phyloP scores from a whole-genome alignment of 2,113 vertebrate genomes.

The Limanda limanda region DNA sequence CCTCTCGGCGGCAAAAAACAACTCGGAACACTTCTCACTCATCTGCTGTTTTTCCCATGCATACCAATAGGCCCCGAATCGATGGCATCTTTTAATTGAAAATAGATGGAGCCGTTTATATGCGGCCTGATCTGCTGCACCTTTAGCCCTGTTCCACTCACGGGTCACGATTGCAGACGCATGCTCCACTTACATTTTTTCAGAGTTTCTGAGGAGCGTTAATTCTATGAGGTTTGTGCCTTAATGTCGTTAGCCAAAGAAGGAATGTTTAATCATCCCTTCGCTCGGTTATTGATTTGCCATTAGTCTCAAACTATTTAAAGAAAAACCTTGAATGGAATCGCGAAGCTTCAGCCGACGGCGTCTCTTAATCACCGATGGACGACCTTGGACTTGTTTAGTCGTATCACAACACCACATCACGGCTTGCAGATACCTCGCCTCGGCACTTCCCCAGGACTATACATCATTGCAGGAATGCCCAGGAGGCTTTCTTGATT shows the following conservation, averaged over 20 bases:
- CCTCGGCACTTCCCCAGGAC: conserved; percentile 38
- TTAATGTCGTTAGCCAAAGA: conserved; percentile 80
- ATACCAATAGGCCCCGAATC: conserved; percentile 75
- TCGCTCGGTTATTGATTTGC: conserved; percentile 73
- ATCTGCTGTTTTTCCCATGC: conserved; percentile 66
- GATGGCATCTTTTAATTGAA: conserved; percentile 81
- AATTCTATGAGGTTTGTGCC: conserved; percentile 47
- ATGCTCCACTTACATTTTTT: conserved; percentile 38
- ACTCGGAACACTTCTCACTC: conserved; percentile 64
- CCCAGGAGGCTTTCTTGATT: conserved; percentile 54
- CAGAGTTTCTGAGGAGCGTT: conserved; percentile 34
- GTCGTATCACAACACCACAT: conserved; percentile 53
- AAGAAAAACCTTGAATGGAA: conserved; percentile 70
- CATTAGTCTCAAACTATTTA: conserved; percentile 78
- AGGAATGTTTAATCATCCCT: conserved; percentile 80
- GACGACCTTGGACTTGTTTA: conserved; percentile 70
- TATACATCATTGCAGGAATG: conserved; percentile 52
- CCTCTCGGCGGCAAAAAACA: conserved; percentile 45
- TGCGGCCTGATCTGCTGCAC: conserved; percentile 73
- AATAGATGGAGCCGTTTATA: conserved; percentile 75
- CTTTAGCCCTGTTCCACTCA: conserved; percentile 45
- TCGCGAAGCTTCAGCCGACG: conserved; percentile 21
- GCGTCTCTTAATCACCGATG: conserved; percentile 64
- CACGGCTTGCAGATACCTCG: conserved; percentile 39
- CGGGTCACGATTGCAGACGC: conserved; percentile 47